A percentile compares a stretch with the other conserved stretches of the same genome.
phyloP scores from a whole-genome alignment of 2,113 vertebrate species.

The Xiphophorus maculatus region DNA sequence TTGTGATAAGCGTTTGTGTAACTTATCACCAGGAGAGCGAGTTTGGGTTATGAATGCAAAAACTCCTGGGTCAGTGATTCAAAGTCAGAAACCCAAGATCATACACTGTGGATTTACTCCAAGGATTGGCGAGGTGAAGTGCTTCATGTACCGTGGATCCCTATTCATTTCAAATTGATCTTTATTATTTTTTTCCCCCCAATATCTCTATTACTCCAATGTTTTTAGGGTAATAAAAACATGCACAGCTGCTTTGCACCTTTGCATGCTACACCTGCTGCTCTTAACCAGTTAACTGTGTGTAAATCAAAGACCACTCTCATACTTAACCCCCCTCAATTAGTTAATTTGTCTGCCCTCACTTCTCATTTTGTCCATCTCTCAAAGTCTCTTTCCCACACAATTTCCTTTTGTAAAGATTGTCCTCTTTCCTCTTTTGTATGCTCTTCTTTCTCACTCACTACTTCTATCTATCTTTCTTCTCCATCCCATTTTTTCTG shows the following conservation, averaged over 20 bases:
- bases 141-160: conserved; percentile 53
- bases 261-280: conserved; percentile 39
- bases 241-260: conserved; percentile 17
- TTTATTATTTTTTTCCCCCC: conserved; percentile 24
- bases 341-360: conserved; percentile 47
- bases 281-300: conserved; percentile 33
- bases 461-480: conserved; percentile 40
- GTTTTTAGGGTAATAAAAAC: background rate
- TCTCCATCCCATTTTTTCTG: conserved; percentile 40
- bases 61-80: too few relatives aligned
- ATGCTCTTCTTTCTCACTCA: conserved; percentile 23
- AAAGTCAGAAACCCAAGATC: too few relatives aligned
- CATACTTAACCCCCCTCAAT: conserved; percentile 54
- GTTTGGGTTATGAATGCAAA: too few relatives aligned
- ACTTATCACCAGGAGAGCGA: too few relatives aligned
- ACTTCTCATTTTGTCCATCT: conserved; percentile 23
- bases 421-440: conserved; percentile 20
- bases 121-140: conserved; percentile 13
- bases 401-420: conserved; percentile 11
- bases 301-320: conserved; percentile 53
- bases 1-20: too few relatives aligned
- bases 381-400: conserved; percentile 8
- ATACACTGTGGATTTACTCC: too few relatives aligned
- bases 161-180: conserved; percentile 50
- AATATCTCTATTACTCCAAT: conserved; percentile 34